Evolutionary conservation across 1,140 invertebrate genomes (phyloP), one percentile per base, ranked within the genome.

Genomic region (Pteromalus puparum): DNA sequence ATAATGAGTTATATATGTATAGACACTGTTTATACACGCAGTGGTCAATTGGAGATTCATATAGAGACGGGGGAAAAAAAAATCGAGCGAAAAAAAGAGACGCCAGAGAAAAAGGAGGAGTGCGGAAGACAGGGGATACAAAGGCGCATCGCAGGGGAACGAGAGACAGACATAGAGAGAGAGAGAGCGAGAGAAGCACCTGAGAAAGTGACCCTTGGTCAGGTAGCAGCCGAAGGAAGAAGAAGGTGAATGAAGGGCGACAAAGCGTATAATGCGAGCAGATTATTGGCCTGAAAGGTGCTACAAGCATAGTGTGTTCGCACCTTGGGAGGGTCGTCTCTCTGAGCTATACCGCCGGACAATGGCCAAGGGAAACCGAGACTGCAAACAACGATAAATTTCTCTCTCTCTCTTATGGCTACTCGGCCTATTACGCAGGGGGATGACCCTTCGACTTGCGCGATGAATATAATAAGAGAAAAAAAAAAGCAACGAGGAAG

Each of bases 381-480:
- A 93, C 91, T 90, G 88, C 91, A 92, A 92, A 93, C 92, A 93
- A 90, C 91, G 46, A 92, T 92, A 92, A 93, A 92, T 93, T 92
- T 92, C 89, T 88, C 83, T 61, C 21, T 61, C 53, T 61, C 18
- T 30, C 30, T 30, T 34, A 34, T 34, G 6, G 10, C 38, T 42
- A 42, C 38, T 26, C 15, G n/a, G n/a, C 38, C 18, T 28, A 70
- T 48, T 38, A 21, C 12, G n/a, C 72, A 38, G 30, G 53, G 38
- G 61, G 74, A 65, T 26, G 67, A 70, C 80, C 80, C 78, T 48
- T 67, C 26, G 42, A 13, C 68, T 0, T 48, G 72, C 10, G 68
- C 79, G 46, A 82, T 82, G 80, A 82, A 82, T 82, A 65, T 82
- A 82, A 82, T 82, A 82, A 82, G 67, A 15, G 73, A 42, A 10